phyloP scores from a whole-genome alignment of 2,113 vertebrate species.

The Osmerus eperlanus region DNA sequence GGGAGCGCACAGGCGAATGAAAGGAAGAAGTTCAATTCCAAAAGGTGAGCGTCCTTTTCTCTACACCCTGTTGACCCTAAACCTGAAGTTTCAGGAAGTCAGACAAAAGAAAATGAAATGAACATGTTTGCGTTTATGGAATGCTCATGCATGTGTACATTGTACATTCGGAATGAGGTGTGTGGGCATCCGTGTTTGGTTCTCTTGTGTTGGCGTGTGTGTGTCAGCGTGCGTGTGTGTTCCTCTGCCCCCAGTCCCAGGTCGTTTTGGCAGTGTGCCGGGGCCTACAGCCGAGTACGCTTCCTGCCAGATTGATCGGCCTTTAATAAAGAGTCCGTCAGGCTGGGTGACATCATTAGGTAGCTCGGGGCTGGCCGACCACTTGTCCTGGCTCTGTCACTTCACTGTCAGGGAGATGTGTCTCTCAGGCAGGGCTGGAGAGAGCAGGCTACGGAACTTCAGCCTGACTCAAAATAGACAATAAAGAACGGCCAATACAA shows the following conservation, averaged over 20 bases:
- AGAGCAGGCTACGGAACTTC: too few species aligned
- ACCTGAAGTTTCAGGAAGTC: neutral
- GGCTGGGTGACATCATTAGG: constrained; percentile 69
- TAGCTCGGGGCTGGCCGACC: constrained; percentile 40
- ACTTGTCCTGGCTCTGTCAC: constrained; percentile 36
- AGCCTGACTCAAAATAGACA: too few species aligned
- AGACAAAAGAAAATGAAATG: too few species aligned
- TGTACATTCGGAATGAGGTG: too few species aligned
- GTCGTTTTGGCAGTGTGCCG: constrained; percentile 28
- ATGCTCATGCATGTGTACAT: too few species aligned
- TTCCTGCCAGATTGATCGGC: constrained; percentile 56
- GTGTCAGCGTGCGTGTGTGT: constrained; percentile 2
- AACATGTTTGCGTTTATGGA: too few species aligned
- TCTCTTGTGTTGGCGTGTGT: neutral
- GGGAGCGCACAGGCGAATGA: neutral
- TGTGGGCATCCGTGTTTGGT: too few species aligned
- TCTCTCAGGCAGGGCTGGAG: constrained; percentile 31
- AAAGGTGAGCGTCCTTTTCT: neutral
- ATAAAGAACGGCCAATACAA: neutral
- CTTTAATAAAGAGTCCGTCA: constrained; percentile 71
- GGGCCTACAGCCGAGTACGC: constrained; percentile 14
- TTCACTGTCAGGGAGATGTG: constrained; percentile 46
- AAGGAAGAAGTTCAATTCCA: neutral
- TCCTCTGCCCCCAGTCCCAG: constrained; percentile 15
- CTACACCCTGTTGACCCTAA: neutral